Percentiles rank a stretch among this genome's conserved stretches.
Conservation (phyloP, 1,140 invertebrate genomes). For the Lordiphosa mommai region DNA sequence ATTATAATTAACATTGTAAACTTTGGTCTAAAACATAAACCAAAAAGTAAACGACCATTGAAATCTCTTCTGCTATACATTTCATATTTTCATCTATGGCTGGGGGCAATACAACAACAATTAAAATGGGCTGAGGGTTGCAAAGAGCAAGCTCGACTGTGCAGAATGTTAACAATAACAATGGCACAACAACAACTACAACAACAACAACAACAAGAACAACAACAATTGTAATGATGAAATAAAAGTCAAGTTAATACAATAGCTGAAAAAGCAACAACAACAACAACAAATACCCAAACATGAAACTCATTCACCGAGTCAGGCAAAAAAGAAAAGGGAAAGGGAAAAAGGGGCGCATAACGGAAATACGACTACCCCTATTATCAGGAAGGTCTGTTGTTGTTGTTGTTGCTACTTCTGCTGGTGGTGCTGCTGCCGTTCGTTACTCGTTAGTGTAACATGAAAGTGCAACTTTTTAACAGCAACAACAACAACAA, state of each 20-base stretch:
- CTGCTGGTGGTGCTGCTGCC: constrained; percentile 12
- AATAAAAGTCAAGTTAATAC: constrained; percentile 72
- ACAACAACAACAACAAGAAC: constrained; percentile 7
- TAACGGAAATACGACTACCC: constrained; percentile 64
- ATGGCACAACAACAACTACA: constrained; percentile 32
- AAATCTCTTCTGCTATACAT: constrained; percentile 33
- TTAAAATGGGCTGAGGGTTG: constrained; percentile 3
- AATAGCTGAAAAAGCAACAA: constrained; percentile 58
- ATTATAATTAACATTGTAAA: constrained; percentile 62
- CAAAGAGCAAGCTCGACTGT: constrained; percentile 23
- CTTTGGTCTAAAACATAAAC: constrained; percentile 17
- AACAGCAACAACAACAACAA: constrained; percentile 34
- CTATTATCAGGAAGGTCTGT: constrained; percentile 52
- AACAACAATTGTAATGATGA: constrained; percentile 60
- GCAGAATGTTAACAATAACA: constrained; percentile 66
- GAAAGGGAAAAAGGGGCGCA: constrained; percentile 1
- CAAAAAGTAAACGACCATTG: constrained; percentile 26
- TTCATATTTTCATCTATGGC: constrained; percentile 10
- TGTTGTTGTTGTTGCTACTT: constrained; percentile 15
- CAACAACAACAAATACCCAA: constrained; percentile 32
- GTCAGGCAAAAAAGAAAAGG: constrained; percentile 1
- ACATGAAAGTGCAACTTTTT: constrained; percentile 71
- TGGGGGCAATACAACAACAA: constrained; percentile 35
- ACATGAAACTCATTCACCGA: constrained; percentile 45
- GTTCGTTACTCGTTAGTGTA: constrained; percentile 51